Percentiles rank a stretch among this genome's conserved stretches.
Evolutionary conservation across 2,113 vertebrate species (phyloP).

Genomic region (Todiramphus chloris): DNA sequence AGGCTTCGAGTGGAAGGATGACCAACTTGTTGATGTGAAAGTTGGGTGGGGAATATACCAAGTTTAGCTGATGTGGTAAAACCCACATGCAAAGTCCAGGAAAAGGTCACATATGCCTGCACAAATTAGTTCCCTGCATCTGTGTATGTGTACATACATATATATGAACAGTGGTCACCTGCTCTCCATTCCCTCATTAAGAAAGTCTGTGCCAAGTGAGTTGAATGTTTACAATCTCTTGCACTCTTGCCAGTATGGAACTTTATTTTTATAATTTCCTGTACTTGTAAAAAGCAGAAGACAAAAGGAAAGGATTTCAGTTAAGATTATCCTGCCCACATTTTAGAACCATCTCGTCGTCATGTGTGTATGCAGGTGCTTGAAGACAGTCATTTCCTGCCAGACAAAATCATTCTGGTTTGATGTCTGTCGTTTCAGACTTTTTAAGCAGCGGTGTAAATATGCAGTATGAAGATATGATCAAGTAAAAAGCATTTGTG

Average conservation of each 20-base stretch:
- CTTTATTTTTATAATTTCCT: not conserved
- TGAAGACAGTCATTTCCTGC: not conserved
- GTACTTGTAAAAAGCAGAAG: not conserved
- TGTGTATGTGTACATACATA: not conserved
- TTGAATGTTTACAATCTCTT: not conserved
- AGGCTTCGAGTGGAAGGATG: not conserved
- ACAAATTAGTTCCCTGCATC: not conserved
- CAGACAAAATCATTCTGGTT: not conserved
- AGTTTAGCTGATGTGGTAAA: not conserved
- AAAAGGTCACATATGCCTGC: not conserved
- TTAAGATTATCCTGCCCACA: not conserved
- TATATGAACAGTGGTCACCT: not conserved
- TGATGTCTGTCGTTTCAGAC: not conserved
- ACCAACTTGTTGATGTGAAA: not conserved
- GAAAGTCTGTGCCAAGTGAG: not conserved
- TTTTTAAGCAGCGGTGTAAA: not conserved
- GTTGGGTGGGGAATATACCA: not conserved
- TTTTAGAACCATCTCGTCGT: not conserved
- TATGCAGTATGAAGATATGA: not conserved
- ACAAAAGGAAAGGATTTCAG: not conserved
- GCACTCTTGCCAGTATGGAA: not conserved
- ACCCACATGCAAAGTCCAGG: not conserved
- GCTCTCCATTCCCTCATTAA: not conserved
- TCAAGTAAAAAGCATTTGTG: not conserved
- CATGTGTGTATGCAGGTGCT: constrained; percentile 26